Base-by-base conservation (phyloP, 2,113 vertebrate species). In the Salvator merianae region DNA sequence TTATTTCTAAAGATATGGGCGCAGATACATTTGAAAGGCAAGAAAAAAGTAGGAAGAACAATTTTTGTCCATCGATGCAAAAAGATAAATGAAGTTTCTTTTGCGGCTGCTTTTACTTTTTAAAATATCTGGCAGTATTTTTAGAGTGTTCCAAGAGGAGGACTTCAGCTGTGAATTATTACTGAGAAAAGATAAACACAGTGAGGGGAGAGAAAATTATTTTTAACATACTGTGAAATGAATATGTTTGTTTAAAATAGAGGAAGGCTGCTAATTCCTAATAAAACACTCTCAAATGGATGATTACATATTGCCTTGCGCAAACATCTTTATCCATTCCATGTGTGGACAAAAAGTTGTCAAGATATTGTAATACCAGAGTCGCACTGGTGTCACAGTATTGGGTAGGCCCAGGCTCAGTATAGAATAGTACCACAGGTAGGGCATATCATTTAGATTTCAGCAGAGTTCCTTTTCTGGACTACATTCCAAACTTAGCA, bases 1-100 rank as follows among this genome's bases (percentile, higher is more conserved):
- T 96, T 96, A 96, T 96, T 96, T 96, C 95, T 94, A 95, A 95
- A 94, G 95, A 95, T 96, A 96, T 95, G 95, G 95, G 93, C 90
- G 94, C 94, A 95, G 95, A 95, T 95, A 92, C 81, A 5, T 91
- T 91, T 90, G 88, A 90, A 92, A 92, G 87, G 89, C 79, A 68
- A 30, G 32, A 20, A 20, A 86, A 80, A 80, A 9, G 14, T 12
- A 77, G 87, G 93, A 93, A 95, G 91, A 91, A 82, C 75, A 87
- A 13, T 80, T 88, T 91, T 93, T 84, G 91, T 89, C 93, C 79
- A 9, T 81, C 78, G 66, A 91, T 26, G 83, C 63, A 84, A 53
- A 63, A 81, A 63, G 16, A 14, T 0, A 40, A 22, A 1, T 74
- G 59, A 7, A 7, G 7, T n/a, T 28, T 7, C 36, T 65, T 30